Conservation (phyloP, 2,797 vertebrate genomes). For the Takifugu ocellatus region DNA sequence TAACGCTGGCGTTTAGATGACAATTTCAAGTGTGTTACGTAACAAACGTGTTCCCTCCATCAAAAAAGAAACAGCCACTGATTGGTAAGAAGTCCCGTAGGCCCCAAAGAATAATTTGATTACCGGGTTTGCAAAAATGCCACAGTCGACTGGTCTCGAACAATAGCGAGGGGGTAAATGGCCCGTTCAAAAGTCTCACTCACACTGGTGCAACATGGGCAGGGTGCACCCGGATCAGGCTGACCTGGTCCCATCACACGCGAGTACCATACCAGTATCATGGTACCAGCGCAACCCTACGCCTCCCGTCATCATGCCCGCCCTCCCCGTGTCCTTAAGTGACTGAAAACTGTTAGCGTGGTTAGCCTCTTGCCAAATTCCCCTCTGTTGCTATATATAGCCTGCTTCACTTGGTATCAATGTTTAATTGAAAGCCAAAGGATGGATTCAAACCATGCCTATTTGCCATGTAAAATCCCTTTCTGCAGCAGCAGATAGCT, state of each 20-base stretch:
- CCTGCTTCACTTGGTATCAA: constrained; percentile 43
- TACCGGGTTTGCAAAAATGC: constrained; percentile 37
- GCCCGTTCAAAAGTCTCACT: constrained; percentile 32
- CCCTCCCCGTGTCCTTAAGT: constrained; percentile 14
- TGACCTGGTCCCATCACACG: not conserved
- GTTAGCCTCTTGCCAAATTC: constrained; percentile 35
- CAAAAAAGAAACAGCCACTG: constrained; percentile 9
- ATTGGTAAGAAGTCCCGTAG: constrained; percentile 33
- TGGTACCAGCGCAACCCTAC: constrained; percentile 9
- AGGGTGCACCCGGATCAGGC: constrained; percentile 28
- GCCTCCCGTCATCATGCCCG: not conserved
- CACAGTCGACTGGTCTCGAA: constrained; percentile 46
- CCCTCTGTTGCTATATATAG: constrained; percentile 51
- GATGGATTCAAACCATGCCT: constrained; percentile 2
- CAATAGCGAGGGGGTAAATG: constrained; percentile 44
- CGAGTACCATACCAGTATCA: not conserved
- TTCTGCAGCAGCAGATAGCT: constrained; percentile 21
- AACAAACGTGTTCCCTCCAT: constrained; percentile 30
- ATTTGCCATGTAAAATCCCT: constrained; percentile 6
- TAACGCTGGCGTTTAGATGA: constrained; percentile 53
- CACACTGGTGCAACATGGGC: constrained; percentile 8
- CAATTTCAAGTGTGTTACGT: constrained; percentile 51
- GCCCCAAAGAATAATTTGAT: constrained; percentile 42
- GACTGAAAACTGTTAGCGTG: constrained; percentile 23
- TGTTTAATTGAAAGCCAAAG: constrained; percentile 47